phyloP scores from a whole-genome alignment of 2,797 vertebrate species.

The Delichon dasypus region DNA sequence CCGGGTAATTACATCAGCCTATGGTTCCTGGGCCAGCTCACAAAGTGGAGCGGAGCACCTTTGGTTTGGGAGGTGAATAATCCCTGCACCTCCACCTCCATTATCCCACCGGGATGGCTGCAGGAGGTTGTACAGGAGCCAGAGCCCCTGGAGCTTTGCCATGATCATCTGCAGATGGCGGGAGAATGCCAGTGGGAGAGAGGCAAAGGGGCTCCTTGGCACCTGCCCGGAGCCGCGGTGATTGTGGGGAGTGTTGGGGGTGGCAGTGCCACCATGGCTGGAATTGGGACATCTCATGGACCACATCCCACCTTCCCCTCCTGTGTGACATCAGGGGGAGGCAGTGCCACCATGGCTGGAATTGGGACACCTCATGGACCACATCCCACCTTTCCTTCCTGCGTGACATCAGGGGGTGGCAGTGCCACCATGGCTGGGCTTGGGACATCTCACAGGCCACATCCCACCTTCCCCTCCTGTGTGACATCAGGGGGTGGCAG shows the following conservation, averaged over 20 bases:
- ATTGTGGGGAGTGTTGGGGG: fast-evolving
- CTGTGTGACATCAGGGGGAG: background rate
- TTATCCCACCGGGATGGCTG: background rate
- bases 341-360: too few relatives aligned
- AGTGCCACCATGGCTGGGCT: too few relatives aligned
- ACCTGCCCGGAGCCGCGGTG: background rate
- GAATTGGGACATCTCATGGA: too few relatives aligned
- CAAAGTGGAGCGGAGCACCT: background rate
- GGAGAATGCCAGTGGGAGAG: background rate
- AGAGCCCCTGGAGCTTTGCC: background rate
- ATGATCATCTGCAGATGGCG: background rate
- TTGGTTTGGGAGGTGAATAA: background rate
- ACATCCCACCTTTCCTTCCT: too few relatives aligned
- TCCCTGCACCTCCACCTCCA: background rate
- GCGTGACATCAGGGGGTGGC: too few relatives aligned
- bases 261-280: background rate
- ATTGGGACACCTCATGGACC: too few relatives aligned
- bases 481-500: background rate
- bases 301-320: background rate
- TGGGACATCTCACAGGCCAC: too few relatives aligned
- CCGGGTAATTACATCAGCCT: background rate
- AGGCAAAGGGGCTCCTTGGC: background rate
- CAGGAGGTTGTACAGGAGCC: background rate
- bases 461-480: background rate
- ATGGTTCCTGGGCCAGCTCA: background rate